These are phyloP conservation scores for Nomada ruficornis DNA, from an alignment of 2,888 invertebrate species.

Conservation along the genomic window DNA sequence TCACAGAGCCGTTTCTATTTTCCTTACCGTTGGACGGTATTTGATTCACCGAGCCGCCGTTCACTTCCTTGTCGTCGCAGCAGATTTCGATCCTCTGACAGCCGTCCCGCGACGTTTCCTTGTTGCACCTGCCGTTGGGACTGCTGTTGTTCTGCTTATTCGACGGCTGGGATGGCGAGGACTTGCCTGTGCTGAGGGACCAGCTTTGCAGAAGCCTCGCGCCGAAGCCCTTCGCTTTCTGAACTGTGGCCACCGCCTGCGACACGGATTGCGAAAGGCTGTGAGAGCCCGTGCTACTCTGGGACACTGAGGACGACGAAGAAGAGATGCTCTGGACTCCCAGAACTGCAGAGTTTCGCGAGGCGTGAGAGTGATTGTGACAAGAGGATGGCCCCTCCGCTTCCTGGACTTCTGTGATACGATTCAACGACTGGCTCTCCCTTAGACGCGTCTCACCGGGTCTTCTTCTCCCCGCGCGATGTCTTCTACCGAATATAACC, in stretches of 20 bases:
- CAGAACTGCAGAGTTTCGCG: slow-evolving; percentile 62
- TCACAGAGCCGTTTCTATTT: slow-evolving; percentile 73
- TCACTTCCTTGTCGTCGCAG: slow-evolving; percentile 59
- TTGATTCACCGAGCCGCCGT: slow-evolving; percentile 67
- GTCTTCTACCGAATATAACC: slow-evolving; percentile 85
- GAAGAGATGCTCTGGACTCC: slow-evolving; percentile 59
- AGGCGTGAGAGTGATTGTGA: slow-evolving; percentile 70
- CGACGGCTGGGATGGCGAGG: slow-evolving; percentile 50
- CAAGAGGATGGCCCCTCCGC: slow-evolving; percentile 84
- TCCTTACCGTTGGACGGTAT: slow-evolving; percentile 77
- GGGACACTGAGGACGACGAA: slow-evolving; percentile 69
- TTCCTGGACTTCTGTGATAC: slow-evolving; percentile 94
- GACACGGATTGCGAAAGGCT: slow-evolving; percentile 50
- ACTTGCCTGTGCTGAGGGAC: slow-evolving; percentile 73
- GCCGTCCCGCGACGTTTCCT: slow-evolving; percentile 53
- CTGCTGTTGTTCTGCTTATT: slow-evolving; percentile 56
- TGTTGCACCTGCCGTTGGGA: slow-evolving; percentile 52
- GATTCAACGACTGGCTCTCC: slow-evolving; percentile 93
- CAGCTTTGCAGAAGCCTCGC: slow-evolving; percentile 85
- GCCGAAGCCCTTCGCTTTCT: slow-evolving; percentile 85
- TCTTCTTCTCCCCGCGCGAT: slow-evolving; percentile 86
- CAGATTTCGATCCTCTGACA: slow-evolving; percentile 59
- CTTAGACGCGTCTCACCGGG: slow-evolving; percentile 89
- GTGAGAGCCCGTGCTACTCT: slow-evolving; percentile 73
- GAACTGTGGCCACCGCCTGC: slow-evolving; percentile 75